Base-by-base conservation (phyloP, 2,888 invertebrate genomes). In the Callimorpha dominula region DNA sequence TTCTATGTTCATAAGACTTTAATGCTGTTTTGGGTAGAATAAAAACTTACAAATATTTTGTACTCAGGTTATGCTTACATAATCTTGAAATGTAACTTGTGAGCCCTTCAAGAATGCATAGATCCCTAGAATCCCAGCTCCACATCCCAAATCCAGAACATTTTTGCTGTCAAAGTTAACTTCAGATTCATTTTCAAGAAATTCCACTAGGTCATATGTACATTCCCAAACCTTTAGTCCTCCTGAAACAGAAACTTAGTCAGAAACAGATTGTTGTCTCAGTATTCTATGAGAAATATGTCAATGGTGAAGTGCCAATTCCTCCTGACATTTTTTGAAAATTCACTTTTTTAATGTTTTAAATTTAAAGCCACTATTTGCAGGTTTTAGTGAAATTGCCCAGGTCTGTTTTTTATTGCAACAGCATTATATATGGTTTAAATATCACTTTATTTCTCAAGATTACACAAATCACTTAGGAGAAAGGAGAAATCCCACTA, bases 191-290 rank as follows among this genome's bases (percentile, higher is more conserved):
- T 91, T 87, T 52, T 90, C 87, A 7, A 99, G 89, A 90, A 97
- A 98, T 76, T 96, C 91, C 57, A 97, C 92, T 71, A 99, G 92
- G 90, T 99, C 99, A 85, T 97, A 95, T 8, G 98, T 98, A 87
- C 99, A 99, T 95, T 99, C 99, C 99, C 99, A 99, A 75, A 99
- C 97, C 96, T 99, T 99, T 50, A 99, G 96, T 14, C 99, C 99
- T 84, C 99, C 99, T 98, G 86, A 68, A 94, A 84, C 63, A 69
- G 54, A 15, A 60, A 65, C 54, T 69, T 63, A 42, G 43, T 50
- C 8, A 50, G 15, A 49, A 12, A 63, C 11, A 65, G 3, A 60
- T 42, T 9, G 7, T 31, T 14, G 15, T n/a, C 40, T 43, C 17
- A 54, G 11, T 17, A n/a, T 9, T 52, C 17, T 31, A 31, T 2